These are phyloP conservation scores for Galemys pyrenaicus DNA, from an alignment of 2,113 vertebrate genomes.

Conservation along the genomic window DNA sequence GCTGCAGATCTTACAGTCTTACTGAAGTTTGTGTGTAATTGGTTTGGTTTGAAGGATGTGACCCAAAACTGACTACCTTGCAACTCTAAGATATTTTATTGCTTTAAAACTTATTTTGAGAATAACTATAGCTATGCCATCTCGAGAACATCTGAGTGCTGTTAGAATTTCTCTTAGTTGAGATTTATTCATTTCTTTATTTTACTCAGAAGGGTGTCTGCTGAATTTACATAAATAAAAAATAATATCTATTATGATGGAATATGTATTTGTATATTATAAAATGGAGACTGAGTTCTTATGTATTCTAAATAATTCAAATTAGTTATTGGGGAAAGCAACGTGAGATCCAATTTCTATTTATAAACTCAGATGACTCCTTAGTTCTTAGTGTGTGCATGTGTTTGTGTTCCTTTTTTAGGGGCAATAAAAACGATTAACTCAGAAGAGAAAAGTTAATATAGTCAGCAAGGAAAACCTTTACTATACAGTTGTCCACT, in stretches of 20 bases:
- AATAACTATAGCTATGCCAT: background rate
- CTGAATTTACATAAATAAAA: background rate
- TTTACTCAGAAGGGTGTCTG: background rate
- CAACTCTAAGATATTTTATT: slow-evolving; percentile 49
- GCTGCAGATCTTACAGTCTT: background rate
- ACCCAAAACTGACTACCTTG: slow-evolving; percentile 6
- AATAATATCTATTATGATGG: background rate
- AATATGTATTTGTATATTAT: background rate
- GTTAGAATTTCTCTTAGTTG: background rate
- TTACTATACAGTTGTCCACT: too few relatives aligned
- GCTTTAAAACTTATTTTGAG: slow-evolving; percentile 54
- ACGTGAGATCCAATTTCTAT: background rate
- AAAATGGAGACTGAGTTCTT: background rate
- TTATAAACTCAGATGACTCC: background rate
- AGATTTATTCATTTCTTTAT: slow-evolving; percentile 32
- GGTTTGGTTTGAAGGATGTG: slow-evolving; percentile 24
- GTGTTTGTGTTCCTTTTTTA: background rate
- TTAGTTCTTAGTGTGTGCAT: background rate
- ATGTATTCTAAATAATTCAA: slow-evolving; percentile 28
- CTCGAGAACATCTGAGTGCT: background rate
- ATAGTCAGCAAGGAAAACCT: background rate
- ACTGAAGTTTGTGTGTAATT: background rate
- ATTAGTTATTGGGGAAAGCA: background rate
- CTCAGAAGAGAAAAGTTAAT: background rate
- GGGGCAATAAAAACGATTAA: background rate